Evolutionary conservation across 2,113 vertebrate species (phyloP).

Genomic region (Syngnathoides biaculeatus): DNA sequence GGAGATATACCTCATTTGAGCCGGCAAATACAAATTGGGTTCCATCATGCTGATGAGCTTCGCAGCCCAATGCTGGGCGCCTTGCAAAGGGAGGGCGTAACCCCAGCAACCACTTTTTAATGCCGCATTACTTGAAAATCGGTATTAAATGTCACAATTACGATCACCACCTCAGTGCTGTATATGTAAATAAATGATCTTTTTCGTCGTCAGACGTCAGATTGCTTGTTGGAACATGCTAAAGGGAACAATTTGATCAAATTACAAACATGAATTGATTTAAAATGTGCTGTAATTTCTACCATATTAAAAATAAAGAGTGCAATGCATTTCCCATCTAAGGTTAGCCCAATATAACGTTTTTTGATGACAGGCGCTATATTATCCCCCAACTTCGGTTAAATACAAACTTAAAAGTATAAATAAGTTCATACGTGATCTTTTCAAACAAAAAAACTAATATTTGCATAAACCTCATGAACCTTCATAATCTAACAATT

Average conservation of each 20-base stretch:
- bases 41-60: constrained; percentile 34
- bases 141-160: neutral
- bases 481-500: neutral
- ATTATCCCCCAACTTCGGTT: neutral
- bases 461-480: no score
- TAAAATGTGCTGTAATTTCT: neutral
- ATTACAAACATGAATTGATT: neutral
- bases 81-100: neutral
- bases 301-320: no score
- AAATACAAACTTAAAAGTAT: neutral
- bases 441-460: no score
- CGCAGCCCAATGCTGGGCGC: constrained; percentile 5
- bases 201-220: neutral
- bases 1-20: constrained; percentile 47
- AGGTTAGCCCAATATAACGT: neutral
- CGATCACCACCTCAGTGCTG: neutral
- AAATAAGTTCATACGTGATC: no score
- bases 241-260: neutral
- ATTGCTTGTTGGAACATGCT: neutral
- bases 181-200: neutral
- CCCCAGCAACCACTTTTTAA: neutral
- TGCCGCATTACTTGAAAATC: neutral
- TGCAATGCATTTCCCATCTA: neutral
- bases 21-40: constrained; percentile 45
- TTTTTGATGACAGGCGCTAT: neutral